Conservation (phyloP, 2,888 invertebrate genomes). For the Cataglyphis cursor region DNA sequence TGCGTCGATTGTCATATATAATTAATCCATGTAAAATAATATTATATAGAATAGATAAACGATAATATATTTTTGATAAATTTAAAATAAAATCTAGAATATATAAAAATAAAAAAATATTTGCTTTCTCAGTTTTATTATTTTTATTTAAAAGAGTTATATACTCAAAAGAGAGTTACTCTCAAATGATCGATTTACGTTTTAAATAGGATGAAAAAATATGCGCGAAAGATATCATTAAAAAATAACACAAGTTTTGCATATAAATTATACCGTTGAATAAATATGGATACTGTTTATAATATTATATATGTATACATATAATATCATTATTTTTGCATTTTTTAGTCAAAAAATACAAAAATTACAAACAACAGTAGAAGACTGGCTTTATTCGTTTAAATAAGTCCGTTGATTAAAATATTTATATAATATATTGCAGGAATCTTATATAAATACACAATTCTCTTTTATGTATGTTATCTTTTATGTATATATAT, state of each 20-base stretch:
- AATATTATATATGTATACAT: neutral
- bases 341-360: neutral
- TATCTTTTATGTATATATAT: too few species aligned
- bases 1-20: neutral
- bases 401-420: too few species aligned
- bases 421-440: too few species aligned
- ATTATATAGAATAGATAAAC: neutral
- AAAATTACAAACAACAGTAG: neutral
- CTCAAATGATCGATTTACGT: neutral
- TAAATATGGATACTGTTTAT: neutral
- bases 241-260: neutral
- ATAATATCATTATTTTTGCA: slow-evolving; percentile 6
- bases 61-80: slow-evolving; percentile 31
- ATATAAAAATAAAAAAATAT: too few species aligned
- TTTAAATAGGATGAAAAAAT: neutral
- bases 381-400: too few species aligned
- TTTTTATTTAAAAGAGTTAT: neutral
- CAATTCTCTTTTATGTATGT: too few species aligned
- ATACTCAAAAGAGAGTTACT: too few species aligned
- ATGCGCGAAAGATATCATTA: neutral
- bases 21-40: neutral
- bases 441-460: too few species aligned
- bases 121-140: neutral
- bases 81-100: neutral
- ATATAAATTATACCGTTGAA: neutral